A percentile compares a stretch with the other conserved stretches of the same genome.
These are phyloP conservation scores for Philypnodon macrostomus DNA, from an alignment of 2,797 vertebrate species.

Conservation along the genomic window DNA sequence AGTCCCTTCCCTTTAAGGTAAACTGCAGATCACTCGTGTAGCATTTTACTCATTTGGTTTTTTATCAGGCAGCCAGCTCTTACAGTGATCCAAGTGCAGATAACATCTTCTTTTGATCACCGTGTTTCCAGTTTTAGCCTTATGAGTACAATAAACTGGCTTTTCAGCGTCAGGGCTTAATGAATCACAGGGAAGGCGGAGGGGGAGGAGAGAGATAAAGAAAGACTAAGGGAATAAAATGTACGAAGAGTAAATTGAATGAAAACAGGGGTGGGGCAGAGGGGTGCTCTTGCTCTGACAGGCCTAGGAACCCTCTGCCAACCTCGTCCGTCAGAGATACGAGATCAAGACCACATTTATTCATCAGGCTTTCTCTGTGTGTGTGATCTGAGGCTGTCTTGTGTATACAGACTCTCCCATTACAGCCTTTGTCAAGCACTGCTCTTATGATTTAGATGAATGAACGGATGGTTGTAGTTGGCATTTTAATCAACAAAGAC, in stretches of 20 bases:
- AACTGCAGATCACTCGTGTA: constrained; percentile 7
- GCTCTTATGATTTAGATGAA: constrained; percentile 38
- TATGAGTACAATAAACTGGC: constrained; percentile 47
- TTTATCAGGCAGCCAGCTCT: constrained; percentile 1
- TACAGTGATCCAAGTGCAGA: constrained; percentile 19
- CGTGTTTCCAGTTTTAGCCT: constrained; percentile 31
- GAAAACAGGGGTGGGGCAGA: constrained; percentile 25
- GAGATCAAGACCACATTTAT: constrained; percentile 60
- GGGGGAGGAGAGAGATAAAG: constrained; percentile 11
- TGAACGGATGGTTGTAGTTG: constrained; percentile 2
- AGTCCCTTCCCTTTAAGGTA: constrained; percentile 91
- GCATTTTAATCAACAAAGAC: no score
- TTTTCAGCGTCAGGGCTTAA: constrained; percentile 29
- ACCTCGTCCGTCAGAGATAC: constrained; percentile 43
- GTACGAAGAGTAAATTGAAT: constrained; percentile 18
- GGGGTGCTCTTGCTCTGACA: constrained; percentile 30
- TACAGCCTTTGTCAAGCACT: constrained; percentile 50
- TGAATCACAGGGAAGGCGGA: constrained; percentile 43
- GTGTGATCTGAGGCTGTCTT: not conserved
- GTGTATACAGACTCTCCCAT: constrained; percentile 29
- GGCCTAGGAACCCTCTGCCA: constrained; percentile 45
- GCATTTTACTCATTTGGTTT: constrained; percentile 13
- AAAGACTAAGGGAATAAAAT: constrained; percentile 23
- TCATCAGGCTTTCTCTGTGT: constrained; percentile 26
- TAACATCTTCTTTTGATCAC: constrained; percentile 40